Evolutionary conservation across 2,113 vertebrate species (phyloP).

Genomic region (Sinocyclocheilus anophthalmus): DNA sequence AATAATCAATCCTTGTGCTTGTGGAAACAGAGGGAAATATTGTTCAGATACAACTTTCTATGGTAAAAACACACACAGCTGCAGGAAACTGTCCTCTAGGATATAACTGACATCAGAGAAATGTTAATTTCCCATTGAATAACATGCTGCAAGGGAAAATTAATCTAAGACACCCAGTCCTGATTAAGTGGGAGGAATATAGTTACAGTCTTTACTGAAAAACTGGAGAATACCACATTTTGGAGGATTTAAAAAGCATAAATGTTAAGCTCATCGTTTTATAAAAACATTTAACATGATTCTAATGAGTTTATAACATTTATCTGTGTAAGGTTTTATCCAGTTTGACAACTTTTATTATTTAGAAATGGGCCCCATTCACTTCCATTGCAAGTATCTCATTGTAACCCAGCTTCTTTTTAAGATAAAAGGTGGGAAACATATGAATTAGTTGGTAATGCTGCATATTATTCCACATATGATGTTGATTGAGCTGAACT

Average conservation of each 20-base stretch:
- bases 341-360: not conserved
- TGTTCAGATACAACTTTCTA: not conserved
- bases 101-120: not conserved
- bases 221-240: not conserved
- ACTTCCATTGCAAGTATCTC: not conserved
- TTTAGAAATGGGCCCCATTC: not conserved
- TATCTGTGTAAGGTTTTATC: not conserved
- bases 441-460: not conserved
- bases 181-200: not conserved
- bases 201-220: not conserved
- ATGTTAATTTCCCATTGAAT: not conserved
- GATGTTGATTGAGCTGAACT: not conserved
- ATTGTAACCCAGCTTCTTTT: not conserved
- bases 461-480: not conserved
- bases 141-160: conserved; percentile 3
- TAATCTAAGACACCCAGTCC: not conserved
- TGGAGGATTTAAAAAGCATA: not conserved
- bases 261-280: not conserved
- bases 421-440: not conserved
- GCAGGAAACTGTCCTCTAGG: not conserved
- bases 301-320: not conserved
- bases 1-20: conserved; percentile 29
- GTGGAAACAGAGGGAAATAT: not conserved
- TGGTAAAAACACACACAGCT: not conserved
- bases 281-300: not conserved